These are phyloP conservation scores for Hemaris fuciformis DNA, from an alignment of 2,888 invertebrate species.

Conservation along the genomic window DNA sequence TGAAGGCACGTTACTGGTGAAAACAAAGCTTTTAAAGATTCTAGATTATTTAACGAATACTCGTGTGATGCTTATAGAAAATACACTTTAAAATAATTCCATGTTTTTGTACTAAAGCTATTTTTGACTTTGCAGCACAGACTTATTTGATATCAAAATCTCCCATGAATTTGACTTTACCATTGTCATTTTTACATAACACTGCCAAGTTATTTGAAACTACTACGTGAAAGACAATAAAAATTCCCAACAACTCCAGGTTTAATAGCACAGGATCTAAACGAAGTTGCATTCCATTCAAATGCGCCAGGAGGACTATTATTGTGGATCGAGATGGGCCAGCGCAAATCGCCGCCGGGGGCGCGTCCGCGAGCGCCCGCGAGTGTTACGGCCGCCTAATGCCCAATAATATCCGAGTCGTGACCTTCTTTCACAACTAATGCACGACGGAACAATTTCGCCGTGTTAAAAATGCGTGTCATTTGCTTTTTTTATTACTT, in stretches of 20 bases:
- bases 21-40: too few relatives aligned
- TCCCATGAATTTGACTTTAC: too few relatives aligned
- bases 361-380: not conserved
- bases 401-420: slow-evolving; percentile 28
- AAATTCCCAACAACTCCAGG: not conserved
- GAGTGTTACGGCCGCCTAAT: not conserved
- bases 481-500: slow-evolving; percentile 41
- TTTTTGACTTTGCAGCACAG: too few relatives aligned
- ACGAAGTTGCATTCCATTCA: slow-evolving; percentile 3
- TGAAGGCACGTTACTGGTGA: too few relatives aligned
- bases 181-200: too few relatives aligned
- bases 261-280: not conserved
- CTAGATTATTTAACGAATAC: too few relatives aligned
- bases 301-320: not conserved
- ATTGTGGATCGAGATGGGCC: not conserved
- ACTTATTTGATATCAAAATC: too few relatives aligned
- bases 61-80: too few relatives aligned
- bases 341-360: slow-evolving; percentile 1
- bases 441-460: slow-evolving; percentile 40
- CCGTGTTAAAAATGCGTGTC: slow-evolving; percentile 44
- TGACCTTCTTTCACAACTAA: slow-evolving; percentile 46
- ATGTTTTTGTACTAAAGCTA: too few relatives aligned
- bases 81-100: too few relatives aligned
- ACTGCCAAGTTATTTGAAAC: too few relatives aligned
- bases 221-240: not conserved